Evolutionary conservation across 2,797 vertebrate species (phyloP), one percentile per base, ranked within the genome.

Genomic region (Borostomias antarcticus): DNA sequence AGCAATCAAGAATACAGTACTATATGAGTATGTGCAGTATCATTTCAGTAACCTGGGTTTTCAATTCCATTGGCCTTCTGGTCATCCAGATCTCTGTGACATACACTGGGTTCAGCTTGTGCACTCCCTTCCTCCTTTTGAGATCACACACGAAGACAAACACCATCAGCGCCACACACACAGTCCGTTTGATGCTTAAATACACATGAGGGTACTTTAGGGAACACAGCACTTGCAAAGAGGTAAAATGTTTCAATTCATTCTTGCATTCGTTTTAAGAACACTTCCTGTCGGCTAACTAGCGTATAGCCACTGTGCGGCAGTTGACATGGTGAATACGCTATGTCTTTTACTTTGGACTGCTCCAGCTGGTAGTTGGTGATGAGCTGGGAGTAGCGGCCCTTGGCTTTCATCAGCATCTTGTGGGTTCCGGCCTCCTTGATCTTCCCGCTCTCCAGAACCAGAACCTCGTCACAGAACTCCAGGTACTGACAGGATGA

Each of bases 401-500:
- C 86, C 0, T 89, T 59, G 5, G 82, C 69, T 33, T 77, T 73
- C 90, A 94, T 91, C 57, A 96, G 72, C 19, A 62, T 50, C 51
- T 66, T 45, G 73, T 96, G 94, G 43, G 85, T 89, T 58, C 94
- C 94, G 6, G 77, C 77, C 76, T 95, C 95, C 53, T 63, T 84
- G 19, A 95, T 84, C 63, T 89, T 78, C 3, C 94, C 94, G 0
- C 90, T 87, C 58, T 95, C 91, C 73, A 96, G 70, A 56, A 96
- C 67, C 72, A 95, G 66, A 65, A 95, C 85, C 50, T 92, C 73
- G 37, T 96, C 92, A 69, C 94, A 95, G 76, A 91, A 95, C 83
- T 95, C 93, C 48, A 96, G 79, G 82, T 94, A 94, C 95, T 95
- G 64, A 5, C n/a, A 17, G 40, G 40, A n/a, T n/a, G n/a, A n/a